These are phyloP conservation scores for Agrotis exclamationis DNA, from an alignment of 2,888 invertebrate genomes.

Conservation along the genomic window DNA sequence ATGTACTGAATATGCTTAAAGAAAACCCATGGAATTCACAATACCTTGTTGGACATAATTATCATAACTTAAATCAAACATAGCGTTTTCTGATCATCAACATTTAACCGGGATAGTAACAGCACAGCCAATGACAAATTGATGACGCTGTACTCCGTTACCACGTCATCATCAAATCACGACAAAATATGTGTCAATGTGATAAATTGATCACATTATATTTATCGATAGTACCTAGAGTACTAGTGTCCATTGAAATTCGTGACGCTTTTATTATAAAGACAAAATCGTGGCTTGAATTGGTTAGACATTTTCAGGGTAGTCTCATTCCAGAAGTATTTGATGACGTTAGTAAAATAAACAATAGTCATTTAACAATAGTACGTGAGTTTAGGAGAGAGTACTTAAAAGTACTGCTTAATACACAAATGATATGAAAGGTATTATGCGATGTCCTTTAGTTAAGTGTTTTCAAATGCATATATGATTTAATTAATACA, in stretches of 20 bases:
- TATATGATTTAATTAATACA: slow-evolving; percentile 13
- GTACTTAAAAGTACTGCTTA: background rate
- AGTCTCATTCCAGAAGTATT: slow-evolving; percentile 3
- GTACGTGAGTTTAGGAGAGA: slow-evolving; percentile 4
- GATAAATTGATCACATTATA: slow-evolving; percentile 34
- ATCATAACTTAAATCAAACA: background rate
- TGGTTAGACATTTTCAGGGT: slow-evolving; percentile 44
- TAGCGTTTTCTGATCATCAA: background rate
- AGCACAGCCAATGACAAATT: background rate
- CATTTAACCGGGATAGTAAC: background rate
- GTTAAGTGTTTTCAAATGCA: slow-evolving; percentile 12
- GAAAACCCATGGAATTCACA: background rate
- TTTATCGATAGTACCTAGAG: slow-evolving; percentile 8
- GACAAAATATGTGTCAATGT: slow-evolving; percentile 45
- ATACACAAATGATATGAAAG: background rate
- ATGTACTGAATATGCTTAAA: too few species aligned
- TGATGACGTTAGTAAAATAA: slow-evolving; percentile 21
- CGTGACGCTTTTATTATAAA: slow-evolving; percentile 36
- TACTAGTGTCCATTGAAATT: slow-evolving; percentile 10
- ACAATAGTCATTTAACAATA: background rate
- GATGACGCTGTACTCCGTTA: slow-evolving; percentile 1
- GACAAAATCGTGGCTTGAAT: slow-evolving; percentile 16
- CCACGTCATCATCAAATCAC: background rate
- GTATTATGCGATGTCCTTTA: background rate
- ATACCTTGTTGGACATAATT: background rate